phyloP scores from a whole-genome alignment of 35 echinoderm and acorn worm species.

The Chiridota heheva region DNA sequence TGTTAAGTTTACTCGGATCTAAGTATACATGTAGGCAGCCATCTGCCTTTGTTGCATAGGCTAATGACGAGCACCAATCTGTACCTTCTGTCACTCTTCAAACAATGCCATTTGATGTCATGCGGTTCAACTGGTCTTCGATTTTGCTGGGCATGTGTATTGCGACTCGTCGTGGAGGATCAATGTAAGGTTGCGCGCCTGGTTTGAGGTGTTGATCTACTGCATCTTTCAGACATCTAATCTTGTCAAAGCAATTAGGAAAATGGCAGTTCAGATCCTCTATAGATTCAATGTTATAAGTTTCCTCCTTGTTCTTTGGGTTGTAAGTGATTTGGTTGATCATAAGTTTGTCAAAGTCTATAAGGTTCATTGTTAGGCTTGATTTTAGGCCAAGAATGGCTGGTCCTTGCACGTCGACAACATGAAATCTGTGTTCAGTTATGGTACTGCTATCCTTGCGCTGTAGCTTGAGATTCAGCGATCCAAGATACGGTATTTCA shows the following conservation, averaged over 20 bases:
- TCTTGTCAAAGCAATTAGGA: too few relatives aligned
- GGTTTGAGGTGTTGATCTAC: too few relatives aligned
- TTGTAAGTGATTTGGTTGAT: too few relatives aligned
- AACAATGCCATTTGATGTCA: not conserved
- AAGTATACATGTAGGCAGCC: constrained; percentile 31
- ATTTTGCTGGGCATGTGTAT: not conserved
- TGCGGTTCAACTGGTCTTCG: constrained; percentile 6
- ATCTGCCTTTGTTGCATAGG: constrained; percentile 15
- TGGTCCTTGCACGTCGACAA: too few relatives aligned
- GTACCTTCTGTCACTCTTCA: not conserved
- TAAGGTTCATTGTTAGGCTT: not conserved
- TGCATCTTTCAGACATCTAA: too few relatives aligned
- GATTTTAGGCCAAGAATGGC: constrained; percentile 12
- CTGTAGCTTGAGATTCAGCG: not conserved
- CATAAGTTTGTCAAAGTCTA: too few relatives aligned
- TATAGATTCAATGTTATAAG: too few relatives aligned
- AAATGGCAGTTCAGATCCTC: too few relatives aligned
- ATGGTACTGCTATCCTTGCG: not conserved
- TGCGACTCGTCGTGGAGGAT: not conserved
- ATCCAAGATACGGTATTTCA: not conserved
- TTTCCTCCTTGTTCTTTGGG: too few relatives aligned
- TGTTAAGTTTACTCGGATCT: constrained; percentile 51
- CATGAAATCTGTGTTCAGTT: too few relatives aligned
- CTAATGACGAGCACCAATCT: constrained; percentile 50
- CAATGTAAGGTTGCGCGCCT: not conserved